These are phyloP conservation scores for Frankliniella fusca DNA, from an alignment of 2,888 invertebrate species.

Conservation along the genomic window DNA sequence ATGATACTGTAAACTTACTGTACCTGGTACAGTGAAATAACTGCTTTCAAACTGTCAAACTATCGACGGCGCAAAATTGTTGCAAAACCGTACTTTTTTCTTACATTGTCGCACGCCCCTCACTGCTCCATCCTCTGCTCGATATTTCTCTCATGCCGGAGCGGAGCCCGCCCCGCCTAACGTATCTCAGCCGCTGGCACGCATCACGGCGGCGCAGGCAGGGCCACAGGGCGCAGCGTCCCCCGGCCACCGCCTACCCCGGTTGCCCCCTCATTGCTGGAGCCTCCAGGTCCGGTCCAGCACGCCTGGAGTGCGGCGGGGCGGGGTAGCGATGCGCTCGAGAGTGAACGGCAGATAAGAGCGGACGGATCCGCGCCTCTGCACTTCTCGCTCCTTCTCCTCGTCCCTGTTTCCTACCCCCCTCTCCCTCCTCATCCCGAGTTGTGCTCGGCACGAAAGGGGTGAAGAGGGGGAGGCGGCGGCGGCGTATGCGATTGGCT, in stretches of 20 bases:
- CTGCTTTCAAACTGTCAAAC: no score
- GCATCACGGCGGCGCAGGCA: background rate
- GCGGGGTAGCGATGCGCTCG: background rate
- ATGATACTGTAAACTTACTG: no score
- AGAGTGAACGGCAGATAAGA: slow-evolving; percentile 15
- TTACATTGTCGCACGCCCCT: no score
- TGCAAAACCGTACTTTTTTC: no score
- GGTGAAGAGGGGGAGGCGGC: background rate
- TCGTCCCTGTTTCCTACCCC: background rate
- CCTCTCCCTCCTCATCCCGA: background rate
- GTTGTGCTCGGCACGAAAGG: no score
- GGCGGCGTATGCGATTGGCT: background rate
- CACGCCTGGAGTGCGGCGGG: background rate
- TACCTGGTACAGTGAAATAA: no score
- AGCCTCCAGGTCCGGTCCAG: background rate
- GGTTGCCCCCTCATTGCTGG: background rate
- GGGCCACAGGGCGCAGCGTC: background rate
- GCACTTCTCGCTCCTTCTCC: background rate
- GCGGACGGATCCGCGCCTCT: background rate
- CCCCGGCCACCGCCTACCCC: background rate
- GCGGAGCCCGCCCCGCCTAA: background rate
- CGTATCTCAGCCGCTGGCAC: background rate
- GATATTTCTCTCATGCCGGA: background rate
- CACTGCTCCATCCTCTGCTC: background rate
- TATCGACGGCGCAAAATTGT: no score